phyloP scores from a whole-genome alignment of 2,797 vertebrate genomes.

The Acrossocheilus wenchowensis region DNA sequence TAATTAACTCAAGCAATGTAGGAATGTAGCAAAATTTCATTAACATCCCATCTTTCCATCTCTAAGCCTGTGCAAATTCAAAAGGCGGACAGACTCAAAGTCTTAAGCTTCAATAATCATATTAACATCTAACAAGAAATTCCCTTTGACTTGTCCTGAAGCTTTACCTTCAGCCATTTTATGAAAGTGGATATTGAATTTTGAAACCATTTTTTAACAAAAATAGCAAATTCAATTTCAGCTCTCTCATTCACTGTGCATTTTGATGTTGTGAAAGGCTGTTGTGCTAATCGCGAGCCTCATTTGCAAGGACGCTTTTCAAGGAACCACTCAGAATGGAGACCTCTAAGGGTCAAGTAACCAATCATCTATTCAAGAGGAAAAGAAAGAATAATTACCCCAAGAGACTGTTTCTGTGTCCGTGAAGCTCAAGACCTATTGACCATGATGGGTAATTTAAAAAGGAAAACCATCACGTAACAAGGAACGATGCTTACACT shows the following conservation, averaged over 20 bases:
- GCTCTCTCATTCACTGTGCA: background rate
- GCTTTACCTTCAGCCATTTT: slow-evolving; percentile 20
- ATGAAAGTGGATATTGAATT: slow-evolving; percentile 18
- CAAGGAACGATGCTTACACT: background rate
- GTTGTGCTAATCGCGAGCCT: background rate
- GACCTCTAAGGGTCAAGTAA: slow-evolving; percentile 19
- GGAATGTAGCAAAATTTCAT: slow-evolving; percentile 12
- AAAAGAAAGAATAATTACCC: slow-evolving; percentile 17
- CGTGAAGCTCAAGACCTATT: background rate
- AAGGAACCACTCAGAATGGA: background rate
- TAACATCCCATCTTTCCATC: slow-evolving; percentile 41
- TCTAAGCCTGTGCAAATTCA: slow-evolving; percentile 10
- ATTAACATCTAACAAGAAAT: slow-evolving; percentile 36
- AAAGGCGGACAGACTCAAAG: slow-evolving; percentile 31
- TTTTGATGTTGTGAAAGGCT: slow-evolving; percentile 8
- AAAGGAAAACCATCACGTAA: background rate
- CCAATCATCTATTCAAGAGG: slow-evolving; percentile 8
- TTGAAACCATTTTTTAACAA: background rate
- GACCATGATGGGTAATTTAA: background rate
- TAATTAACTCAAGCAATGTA: slow-evolving; percentile 1
- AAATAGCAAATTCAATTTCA: background rate
- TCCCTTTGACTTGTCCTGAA: slow-evolving; percentile 34
- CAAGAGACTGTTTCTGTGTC: background rate
- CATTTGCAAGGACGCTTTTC: slow-evolving; percentile 5
- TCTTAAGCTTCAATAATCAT: slow-evolving; percentile 30